Conservation (phyloP, 2,113 vertebrate species). For the Atrichornis clamosus region DNA sequence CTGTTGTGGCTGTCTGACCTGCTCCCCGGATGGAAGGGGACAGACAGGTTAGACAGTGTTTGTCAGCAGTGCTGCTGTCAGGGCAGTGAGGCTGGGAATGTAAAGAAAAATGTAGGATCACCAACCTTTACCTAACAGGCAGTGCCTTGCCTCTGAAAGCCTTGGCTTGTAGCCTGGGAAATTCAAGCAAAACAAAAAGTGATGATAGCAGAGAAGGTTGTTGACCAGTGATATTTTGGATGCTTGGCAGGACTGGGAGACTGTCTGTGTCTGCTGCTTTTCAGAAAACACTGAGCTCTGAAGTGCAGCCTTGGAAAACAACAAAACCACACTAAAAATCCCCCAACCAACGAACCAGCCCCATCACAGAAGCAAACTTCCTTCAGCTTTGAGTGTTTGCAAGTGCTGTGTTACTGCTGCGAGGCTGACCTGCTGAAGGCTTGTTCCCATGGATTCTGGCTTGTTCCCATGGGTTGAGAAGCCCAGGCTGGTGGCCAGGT, state of each 20-base stretch:
- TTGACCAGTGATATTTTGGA: background rate
- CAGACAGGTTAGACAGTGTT: background rate
- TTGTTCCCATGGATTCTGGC: background rate
- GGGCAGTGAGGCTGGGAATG: background rate
- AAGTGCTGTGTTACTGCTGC: fast-evolving
- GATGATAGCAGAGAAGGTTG: background rate
- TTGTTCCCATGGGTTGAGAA: background rate
- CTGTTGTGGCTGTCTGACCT: background rate
- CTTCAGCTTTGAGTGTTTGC: background rate
- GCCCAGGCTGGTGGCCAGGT: background rate
- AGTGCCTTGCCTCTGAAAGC: background rate
- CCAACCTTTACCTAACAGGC: background rate
- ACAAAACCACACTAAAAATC: background rate
- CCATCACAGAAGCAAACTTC: background rate
- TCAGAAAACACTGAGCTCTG: background rate
- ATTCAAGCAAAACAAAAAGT: background rate
- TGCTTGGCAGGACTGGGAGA: background rate
- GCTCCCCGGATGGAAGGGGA: background rate
- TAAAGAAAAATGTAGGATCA: background rate
- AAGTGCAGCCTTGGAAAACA: background rate
- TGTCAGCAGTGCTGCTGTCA: background rate
- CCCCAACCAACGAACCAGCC: background rate
- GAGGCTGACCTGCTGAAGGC: background rate
- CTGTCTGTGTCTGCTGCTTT: background rate
- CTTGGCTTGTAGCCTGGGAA: background rate